Percentiles rank a stretch among this genome's conserved stretches.
phyloP scores from a whole-genome alignment of 2,113 vertebrate genomes.

The Typhlomys cinereus region DNA sequence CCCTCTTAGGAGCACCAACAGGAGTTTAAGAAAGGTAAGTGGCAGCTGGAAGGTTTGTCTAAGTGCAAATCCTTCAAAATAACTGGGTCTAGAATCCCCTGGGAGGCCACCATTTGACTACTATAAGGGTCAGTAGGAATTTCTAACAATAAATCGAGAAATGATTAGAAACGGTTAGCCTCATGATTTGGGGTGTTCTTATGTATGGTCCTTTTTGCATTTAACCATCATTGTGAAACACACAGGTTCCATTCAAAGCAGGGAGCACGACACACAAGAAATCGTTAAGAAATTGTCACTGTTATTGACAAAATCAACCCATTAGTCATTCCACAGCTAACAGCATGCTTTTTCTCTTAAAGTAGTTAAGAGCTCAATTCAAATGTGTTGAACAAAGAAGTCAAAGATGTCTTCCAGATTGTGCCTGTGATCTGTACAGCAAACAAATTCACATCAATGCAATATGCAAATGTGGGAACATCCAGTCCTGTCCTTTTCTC shows the following conservation, averaged over 20 bases:
- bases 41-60: not conserved
- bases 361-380: not conserved
- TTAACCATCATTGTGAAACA: not conserved
- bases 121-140: not conserved
- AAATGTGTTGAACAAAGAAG: not conserved
- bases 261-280: not conserved
- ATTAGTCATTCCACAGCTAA: not conserved
- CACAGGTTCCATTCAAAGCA: not conserved
- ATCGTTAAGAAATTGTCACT: not conserved
- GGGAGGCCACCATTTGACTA: not conserved
- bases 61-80: not conserved
- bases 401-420: not conserved
- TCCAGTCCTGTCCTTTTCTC: not conserved
- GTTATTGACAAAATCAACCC: not conserved
- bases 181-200: not conserved
- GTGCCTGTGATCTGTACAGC: not conserved
- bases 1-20: not conserved
- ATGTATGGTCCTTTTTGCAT: not conserved
- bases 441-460: not conserved
- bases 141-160: not conserved
- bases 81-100: not conserved
- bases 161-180: not conserved
- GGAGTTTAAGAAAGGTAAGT: not conserved
- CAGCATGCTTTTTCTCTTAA: not conserved
- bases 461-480: not conserved